Evolutionary conservation across 2,888 invertebrate species (phyloP).

Genomic region (Laspeyria flexula): DNA sequence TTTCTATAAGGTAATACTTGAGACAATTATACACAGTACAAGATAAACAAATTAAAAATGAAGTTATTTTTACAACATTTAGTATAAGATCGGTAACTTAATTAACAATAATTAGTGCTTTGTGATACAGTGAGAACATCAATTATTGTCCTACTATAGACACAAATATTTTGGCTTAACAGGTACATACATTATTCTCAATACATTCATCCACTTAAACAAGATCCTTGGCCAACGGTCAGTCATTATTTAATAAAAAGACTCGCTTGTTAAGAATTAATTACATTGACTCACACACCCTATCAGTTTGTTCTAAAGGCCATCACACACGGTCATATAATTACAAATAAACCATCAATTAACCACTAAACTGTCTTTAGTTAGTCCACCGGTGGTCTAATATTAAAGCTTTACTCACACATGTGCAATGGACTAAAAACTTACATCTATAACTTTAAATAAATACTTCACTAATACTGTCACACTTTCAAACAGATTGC

Average conservation of each 20-base stretch:
- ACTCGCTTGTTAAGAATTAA: conserved; percentile 11
- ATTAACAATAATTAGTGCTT: conserved; percentile 24
- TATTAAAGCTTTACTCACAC: conserved; percentile 33
- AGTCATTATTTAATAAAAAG: conserved; percentile 19
- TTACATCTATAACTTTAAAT: conserved; percentile 20
- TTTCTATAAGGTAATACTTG: conserved; percentile 14
- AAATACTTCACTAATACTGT: conserved; percentile 36
- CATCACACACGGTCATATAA: conserved; percentile 10
- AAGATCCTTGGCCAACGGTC: conserved; percentile 14
- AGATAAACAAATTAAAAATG: conserved; percentile 1
- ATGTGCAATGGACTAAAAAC: conserved; percentile 17
- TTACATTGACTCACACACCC: conserved; percentile 13
- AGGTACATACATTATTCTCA: conserved; percentile 6
- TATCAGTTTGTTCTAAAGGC: conserved; percentile 1
- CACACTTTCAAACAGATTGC: conserved; percentile 26
- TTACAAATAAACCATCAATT: conserved; percentile 4
- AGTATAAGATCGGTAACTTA: conserved; percentile 27
- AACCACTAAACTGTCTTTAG: conserved; percentile 2
- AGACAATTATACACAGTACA: conserved; percentile 12
- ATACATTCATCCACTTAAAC: conserved; percentile 1
- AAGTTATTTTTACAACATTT: conserved; percentile 9
- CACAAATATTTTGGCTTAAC: conserved; percentile 9
- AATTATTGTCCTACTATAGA: conserved; percentile 12
- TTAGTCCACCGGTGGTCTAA: conserved; percentile 30
- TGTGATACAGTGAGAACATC: conserved; percentile 8